phyloP scores from a whole-genome alignment of 2,888 invertebrate genomes.

The Lasioglossum calceatum region DNA sequence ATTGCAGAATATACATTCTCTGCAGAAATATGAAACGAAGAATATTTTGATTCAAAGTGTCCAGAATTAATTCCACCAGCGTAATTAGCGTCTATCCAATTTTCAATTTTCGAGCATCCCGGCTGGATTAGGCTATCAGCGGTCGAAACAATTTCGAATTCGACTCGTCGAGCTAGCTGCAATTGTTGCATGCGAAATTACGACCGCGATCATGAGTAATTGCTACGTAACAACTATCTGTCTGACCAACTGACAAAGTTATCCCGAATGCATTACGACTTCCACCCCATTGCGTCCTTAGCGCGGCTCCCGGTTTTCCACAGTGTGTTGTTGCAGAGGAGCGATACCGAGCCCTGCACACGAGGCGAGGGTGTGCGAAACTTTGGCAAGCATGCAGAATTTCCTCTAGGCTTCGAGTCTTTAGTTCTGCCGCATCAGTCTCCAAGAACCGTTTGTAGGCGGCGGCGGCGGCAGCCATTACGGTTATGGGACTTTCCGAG shows the following conservation, averaged over 20 bases:
- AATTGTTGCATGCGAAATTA: background rate
- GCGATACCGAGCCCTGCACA: background rate
- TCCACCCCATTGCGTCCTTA: background rate
- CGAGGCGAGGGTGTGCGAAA: background rate
- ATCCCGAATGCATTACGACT: background rate
- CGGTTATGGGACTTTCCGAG: slow-evolving; percentile 16
- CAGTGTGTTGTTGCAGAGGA: background rate
- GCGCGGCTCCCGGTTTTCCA: background rate
- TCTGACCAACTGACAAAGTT: slow-evolving; percentile 12
- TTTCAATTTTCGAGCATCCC: background rate
- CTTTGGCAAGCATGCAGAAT: slow-evolving; percentile 20
- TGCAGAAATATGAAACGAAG: no score
- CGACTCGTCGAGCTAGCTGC: background rate
- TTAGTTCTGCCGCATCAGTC: slow-evolving; percentile 16
- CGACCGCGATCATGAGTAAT: slow-evolving; percentile 3
- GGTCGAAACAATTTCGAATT: background rate
- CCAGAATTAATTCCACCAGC: no score
- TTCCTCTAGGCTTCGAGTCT: slow-evolving; percentile 23
- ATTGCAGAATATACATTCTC: no score
- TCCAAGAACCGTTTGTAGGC: slow-evolving; percentile 9
- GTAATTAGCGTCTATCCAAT: background rate
- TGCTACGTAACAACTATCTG: slow-evolving; percentile 9
- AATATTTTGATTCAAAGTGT: no score
- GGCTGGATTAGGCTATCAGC: background rate
- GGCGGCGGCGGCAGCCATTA: slow-evolving; percentile 10